Percentiles rank a stretch among this genome's conserved stretches.
Evolutionary conservation across 2,113 vertebrate genomes (phyloP).

Genomic region (Leucosticte australis): DNA sequence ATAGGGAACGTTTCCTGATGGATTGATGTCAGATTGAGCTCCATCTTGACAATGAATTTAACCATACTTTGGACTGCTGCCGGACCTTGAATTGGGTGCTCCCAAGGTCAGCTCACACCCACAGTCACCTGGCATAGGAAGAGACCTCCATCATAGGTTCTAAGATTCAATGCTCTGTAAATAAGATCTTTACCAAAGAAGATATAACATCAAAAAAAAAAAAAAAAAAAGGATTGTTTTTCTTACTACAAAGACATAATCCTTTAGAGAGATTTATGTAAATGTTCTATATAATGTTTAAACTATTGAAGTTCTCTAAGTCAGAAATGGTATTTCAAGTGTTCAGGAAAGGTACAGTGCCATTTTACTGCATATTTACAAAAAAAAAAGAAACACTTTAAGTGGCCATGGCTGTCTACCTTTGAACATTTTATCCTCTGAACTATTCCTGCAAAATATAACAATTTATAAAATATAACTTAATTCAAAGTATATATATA

Average conservation of each 20-base stretch:
- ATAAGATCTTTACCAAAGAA: neutral
- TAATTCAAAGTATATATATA: neutral
- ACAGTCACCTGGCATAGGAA: neutral
- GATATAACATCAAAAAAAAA: neutral
- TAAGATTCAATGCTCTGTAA: neutral
- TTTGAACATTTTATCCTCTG: neutral
- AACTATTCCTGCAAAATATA: neutral
- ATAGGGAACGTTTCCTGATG: neutral
- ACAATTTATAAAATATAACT: neutral
- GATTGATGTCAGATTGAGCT: neutral
- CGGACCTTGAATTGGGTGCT: neutral
- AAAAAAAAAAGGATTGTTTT: rapidly evolving
- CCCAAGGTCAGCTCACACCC: neutral
- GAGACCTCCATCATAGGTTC: neutral
- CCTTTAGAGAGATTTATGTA: neutral
- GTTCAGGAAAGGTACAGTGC: neutral
- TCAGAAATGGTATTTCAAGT: neutral
- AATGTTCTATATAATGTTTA: neutral
- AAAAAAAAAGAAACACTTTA: neutral
- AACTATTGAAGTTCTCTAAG: neutral
- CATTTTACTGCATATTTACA: neutral
- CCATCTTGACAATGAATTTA: neutral
- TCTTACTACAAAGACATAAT: neutral
- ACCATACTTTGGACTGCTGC: neutral
- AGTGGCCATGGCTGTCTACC: neutral